phyloP scores from a whole-genome alignment of 2,797 vertebrate species.

The Gila robusta region DNA sequence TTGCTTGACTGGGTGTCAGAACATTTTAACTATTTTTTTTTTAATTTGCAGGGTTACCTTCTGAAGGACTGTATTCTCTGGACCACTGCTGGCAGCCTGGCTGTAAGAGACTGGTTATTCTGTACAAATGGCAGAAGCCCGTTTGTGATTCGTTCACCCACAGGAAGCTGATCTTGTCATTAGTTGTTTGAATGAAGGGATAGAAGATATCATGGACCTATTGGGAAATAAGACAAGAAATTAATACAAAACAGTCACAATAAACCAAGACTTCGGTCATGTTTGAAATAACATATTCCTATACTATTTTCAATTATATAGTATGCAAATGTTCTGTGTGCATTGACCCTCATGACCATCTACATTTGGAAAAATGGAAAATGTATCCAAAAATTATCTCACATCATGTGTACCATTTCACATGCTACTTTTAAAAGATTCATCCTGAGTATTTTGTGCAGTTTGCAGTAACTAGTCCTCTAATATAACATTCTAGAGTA shows the following conservation, averaged over 20 bases:
- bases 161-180: constrained; percentile 84
- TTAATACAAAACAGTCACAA: not conserved
- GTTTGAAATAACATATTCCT: not conserved
- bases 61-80: constrained; percentile 68
- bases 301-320: not conserved
- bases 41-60: constrained; percentile 26
- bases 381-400: not conserved
- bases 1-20: not conserved
- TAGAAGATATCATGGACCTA: constrained; percentile 91
- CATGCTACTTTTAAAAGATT: not conserved
- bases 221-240: constrained; percentile 1
- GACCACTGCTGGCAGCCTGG: constrained; percentile 80
- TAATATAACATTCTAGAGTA: not conserved
- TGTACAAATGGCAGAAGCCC: constrained; percentile 88
- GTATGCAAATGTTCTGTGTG: not conserved
- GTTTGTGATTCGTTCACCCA: constrained; percentile 87
- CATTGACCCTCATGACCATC: not conserved
- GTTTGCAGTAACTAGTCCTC: not conserved
- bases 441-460: not conserved
- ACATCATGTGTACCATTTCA: not conserved
- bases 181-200: constrained; percentile 81
- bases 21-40: not conserved
- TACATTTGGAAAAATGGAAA: not conserved
- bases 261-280: not conserved
- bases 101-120: constrained; percentile 77